These are phyloP conservation scores for Daubentonia madagascariensis DNA, from an alignment of 2,113 vertebrate species.

Conservation along the genomic window DNA sequence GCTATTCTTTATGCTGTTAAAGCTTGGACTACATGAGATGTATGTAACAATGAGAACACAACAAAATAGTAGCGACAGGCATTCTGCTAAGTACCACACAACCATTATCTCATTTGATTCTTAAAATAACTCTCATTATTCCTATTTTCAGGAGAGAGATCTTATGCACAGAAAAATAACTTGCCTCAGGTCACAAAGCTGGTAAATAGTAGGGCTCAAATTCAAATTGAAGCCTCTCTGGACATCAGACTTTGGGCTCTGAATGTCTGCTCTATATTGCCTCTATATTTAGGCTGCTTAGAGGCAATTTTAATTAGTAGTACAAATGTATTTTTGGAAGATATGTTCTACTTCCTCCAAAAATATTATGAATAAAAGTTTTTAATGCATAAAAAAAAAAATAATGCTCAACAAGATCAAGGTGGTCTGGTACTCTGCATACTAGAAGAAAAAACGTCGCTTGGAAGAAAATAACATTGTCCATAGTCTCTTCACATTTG, in stretches of 20 bases:
- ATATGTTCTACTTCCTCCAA: neutral
- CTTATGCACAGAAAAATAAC: conserved; percentile 18
- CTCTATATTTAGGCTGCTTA: neutral
- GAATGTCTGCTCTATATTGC: neutral
- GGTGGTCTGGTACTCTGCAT: neutral
- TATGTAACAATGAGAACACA: neutral
- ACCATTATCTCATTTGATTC: neutral
- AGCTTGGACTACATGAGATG: neutral
- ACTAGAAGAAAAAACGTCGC: neutral
- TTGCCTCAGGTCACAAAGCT: neutral
- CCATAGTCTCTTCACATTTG: neutral
- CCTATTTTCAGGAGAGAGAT: neutral
- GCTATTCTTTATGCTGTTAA: neutral
- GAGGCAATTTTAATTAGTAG: neutral
- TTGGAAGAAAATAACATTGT: neutral
- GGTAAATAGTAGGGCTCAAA: neutral
- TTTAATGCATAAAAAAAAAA: conserved; percentile 35
- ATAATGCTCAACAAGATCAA: neutral
- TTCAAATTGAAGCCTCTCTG: neutral
- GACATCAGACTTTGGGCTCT: neutral
- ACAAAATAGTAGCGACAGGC: neutral
- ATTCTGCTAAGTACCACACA: neutral
- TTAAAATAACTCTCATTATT: conserved; percentile 15
- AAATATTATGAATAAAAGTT: neutral
- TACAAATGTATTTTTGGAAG: conserved; percentile 29